These are phyloP conservation scores for Drosophila robusta DNA, from an alignment of 2,888 invertebrate species.

Conservation along the genomic window DNA sequence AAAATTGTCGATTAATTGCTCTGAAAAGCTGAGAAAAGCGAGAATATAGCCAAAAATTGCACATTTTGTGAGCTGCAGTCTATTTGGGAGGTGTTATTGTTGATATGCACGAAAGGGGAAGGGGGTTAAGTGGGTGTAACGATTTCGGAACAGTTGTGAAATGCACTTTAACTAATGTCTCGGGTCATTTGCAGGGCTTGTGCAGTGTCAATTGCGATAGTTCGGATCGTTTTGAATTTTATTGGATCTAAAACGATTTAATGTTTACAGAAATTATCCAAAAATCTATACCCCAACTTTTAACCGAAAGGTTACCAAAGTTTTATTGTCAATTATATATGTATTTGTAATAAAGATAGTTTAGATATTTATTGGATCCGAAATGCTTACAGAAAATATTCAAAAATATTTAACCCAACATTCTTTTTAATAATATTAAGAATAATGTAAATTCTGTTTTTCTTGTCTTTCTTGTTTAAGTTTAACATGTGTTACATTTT, in stretches of 20 bases:
- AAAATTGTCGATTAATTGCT: constrained; percentile 77
- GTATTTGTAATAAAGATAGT: no score
- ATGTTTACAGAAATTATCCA: background rate
- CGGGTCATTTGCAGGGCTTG: constrained; percentile 34
- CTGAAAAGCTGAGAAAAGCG: constrained; percentile 28
- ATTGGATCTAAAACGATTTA: background rate
- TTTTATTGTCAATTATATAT: no score
- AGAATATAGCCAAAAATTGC: constrained; percentile 51
- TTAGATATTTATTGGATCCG: no score
- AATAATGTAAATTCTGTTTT: no score
- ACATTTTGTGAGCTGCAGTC: constrained; percentile 39
- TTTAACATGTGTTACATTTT: no score
- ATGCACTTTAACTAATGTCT: constrained; percentile 64
- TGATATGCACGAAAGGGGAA: constrained; percentile 3
- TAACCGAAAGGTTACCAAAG: no score
- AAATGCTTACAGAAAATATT: no score
- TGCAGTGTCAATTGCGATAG: constrained; percentile 10
- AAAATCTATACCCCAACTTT: background rate
- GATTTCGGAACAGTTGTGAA: constrained; percentile 68
- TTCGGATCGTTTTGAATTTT: background rate
- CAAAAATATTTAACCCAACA: no score
- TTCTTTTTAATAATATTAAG: no score
- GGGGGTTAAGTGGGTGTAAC: constrained; percentile 31
- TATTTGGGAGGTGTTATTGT: constrained; percentile 29
- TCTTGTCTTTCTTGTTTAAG: no score